phyloP scores from a whole-genome alignment of 1,140 invertebrate species.

The Elymnias hypermnestra region DNA sequence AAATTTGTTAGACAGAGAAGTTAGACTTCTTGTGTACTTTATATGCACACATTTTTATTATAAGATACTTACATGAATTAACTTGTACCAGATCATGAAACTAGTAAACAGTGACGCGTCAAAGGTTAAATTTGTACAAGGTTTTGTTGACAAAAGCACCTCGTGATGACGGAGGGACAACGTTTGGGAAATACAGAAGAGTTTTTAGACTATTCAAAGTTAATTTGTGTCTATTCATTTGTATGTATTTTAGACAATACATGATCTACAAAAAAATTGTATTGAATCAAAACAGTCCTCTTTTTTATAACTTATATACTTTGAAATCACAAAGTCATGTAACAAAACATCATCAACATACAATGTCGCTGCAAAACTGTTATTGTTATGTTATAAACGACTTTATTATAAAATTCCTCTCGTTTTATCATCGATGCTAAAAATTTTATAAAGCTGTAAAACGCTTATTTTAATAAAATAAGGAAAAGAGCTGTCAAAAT shows the following conservation, averaged over 20 bases:
- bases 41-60: too few species aligned
- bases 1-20: too few species aligned
- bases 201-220: neutral
- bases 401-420: conserved; percentile 1
- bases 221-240: neutral
- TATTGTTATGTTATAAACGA: conserved; percentile 5
- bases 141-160: conserved; percentile 1
- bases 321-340: neutral
- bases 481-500: neutral
- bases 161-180: neutral
- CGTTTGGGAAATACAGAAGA: neutral
- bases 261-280: too few species aligned
- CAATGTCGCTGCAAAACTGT: neutral
- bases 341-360: neutral
- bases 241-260: too few species aligned
- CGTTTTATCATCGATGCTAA: conserved; percentile 4
- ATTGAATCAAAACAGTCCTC: too few species aligned
- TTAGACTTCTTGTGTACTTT: too few species aligned
- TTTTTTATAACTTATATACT: neutral
- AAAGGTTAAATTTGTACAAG: conserved; percentile 1
- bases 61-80: too few species aligned
- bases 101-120: neutral
- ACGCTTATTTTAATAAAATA: conserved; percentile 4
- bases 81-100: neutral
- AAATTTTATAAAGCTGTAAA: conserved; percentile 3